Evolutionary conservation across 1,140 invertebrate genomes (phyloP), one percentile per base, ranked within the genome.

Genomic region (Drosophila navojoa): DNA sequence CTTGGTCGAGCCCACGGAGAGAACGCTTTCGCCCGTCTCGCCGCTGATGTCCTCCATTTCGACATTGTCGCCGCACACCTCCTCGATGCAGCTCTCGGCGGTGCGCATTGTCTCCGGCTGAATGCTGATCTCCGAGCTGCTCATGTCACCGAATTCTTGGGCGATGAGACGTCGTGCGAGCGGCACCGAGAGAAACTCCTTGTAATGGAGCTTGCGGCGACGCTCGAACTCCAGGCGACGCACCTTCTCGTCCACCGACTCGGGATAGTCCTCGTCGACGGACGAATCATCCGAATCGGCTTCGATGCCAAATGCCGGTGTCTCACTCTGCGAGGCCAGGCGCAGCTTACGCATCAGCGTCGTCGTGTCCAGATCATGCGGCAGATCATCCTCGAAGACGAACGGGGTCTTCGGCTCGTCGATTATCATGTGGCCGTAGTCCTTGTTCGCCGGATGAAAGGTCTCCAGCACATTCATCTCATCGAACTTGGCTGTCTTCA

Each of bases 401-500:
- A 96, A 99, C 0, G 99, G 99, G 4, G 99, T 99, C 93, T 98
- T 97, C 25, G 98, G 97, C 92, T 99, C 98, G 81, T 98, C 97
- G 53, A 99, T 98, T 93, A 99, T 98, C 97, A 99, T 99, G 91
- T 98, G 97, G 5, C 98, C 99, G 92, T 99, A 99, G 93, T 99
- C 98, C 80, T 90, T 90, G 38, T 77, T 57, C 0, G n/a, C 38
- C 3, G 86, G 85, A 59, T 90, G 85, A 29, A 90, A 90, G 5
- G 85, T 90, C 25, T 42, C 71, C 68, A 90, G 6, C n/a, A 90
- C 73, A 44, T 90, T 90, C 2, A 74, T 4, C 62, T 90, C 85
- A 59, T 90, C 86, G 22, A 90, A 90, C 19, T 90, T 90, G 62
- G 85, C 85, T 10, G 58, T 50, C 66, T 89, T 78, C 0, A 42